Evolutionary conservation across 2,113 vertebrate species (phyloP).

Genomic region (Ellobius talpinus): DNA sequence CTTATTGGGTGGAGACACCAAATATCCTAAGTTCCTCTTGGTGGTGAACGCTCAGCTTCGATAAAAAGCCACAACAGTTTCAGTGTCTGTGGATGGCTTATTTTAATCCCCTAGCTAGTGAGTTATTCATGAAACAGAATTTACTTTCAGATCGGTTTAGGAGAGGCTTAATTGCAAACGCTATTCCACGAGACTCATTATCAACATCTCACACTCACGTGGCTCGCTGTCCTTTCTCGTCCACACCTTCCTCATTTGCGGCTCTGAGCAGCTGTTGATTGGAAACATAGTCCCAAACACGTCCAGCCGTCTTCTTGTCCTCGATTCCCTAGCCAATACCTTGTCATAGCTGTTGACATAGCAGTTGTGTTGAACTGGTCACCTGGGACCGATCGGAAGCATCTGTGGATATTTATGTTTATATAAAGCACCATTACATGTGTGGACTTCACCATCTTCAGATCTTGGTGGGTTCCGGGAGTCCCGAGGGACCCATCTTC

Average conservation of each 20-base stretch:
- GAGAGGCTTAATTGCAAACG: neutral
- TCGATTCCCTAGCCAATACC: neutral
- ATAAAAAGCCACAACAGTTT: neutral
- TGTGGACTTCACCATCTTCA: neutral
- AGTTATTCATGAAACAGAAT: constrained; percentile 22
- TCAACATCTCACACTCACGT: neutral
- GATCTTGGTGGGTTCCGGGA: neutral
- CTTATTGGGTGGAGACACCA: neutral
- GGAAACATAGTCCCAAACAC: neutral
- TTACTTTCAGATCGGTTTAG: neutral
- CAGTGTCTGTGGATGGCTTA: neutral
- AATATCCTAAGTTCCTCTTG: neutral
- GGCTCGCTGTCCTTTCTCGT: neutral
- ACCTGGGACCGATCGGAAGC: neutral
- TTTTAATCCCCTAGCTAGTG: neutral
- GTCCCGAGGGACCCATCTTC: neutral
- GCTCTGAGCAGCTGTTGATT: neutral
- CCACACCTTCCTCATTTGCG: neutral
- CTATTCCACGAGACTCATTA: neutral
- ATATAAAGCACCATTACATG: neutral
- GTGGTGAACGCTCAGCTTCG: neutral
- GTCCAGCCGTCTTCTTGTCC: neutral
- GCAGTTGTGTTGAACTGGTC: neutral
- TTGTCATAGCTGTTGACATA: neutral
- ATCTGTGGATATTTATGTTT: neutral